Evolutionary conservation across 2,797 vertebrate genomes (phyloP).

Genomic region (Lepilemur ruficaudatus): DNA sequence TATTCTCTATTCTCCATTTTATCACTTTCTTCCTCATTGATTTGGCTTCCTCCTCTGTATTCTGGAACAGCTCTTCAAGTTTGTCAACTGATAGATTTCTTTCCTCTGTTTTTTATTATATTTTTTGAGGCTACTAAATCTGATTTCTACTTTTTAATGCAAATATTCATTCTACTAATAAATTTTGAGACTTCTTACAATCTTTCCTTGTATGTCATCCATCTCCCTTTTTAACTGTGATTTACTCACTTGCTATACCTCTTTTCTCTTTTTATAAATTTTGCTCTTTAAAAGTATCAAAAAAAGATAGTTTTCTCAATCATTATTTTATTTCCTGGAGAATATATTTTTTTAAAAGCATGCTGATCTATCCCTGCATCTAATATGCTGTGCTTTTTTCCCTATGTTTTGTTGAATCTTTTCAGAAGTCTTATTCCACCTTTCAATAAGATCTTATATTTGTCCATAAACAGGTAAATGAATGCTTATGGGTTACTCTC

Average conservation of each 20-base stretch:
- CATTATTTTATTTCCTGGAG: neutral
- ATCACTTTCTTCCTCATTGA: neutral
- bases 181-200: neutral
- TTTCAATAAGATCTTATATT: neutral
- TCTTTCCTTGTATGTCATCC: neutral
- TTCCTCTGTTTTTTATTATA: neutral
- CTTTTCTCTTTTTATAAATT: neutral
- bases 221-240: neutral
- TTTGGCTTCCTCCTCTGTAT: neutral
- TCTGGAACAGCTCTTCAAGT: constrained; percentile 1
- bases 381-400: neutral
- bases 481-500: neutral
- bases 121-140: neutral
- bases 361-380: neutral
- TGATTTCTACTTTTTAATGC: constrained; percentile 16
- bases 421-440: neutral
- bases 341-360: neutral
- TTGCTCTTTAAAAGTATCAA: neutral
- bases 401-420: neutral
- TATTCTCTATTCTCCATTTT: neutral
- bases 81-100: neutral
- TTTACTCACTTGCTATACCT: neutral
- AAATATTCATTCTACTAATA: constrained; percentile 15
- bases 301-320: neutral
- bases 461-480: neutral